phyloP scores from a whole-genome alignment of 2,113 vertebrate genomes.

The Apodemus sylvaticus region DNA sequence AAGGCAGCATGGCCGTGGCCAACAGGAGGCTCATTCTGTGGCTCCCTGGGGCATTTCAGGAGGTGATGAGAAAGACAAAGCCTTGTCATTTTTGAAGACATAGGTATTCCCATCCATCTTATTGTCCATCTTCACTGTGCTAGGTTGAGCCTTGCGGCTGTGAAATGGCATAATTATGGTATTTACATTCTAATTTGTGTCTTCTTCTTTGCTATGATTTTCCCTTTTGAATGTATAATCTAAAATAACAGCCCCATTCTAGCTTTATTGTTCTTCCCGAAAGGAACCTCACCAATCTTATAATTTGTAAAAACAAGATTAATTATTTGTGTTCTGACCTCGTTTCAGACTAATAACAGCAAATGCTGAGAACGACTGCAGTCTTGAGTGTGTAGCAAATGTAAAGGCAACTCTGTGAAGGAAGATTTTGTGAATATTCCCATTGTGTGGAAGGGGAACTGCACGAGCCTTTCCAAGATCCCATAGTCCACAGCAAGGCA shows the following conservation, averaged over 20 bases:
- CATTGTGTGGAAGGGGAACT: background rate
- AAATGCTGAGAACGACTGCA: background rate
- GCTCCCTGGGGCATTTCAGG: background rate
- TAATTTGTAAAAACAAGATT: constrained; percentile 34
- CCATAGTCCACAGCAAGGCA: background rate
- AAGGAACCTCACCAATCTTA: constrained; percentile 28
- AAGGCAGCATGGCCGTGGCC: background rate
- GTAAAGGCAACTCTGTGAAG: background rate
- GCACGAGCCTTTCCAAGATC: background rate
- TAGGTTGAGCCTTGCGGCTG: background rate
- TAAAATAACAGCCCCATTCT: constrained; percentile 10
- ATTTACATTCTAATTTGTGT: background rate
- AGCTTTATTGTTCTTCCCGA: constrained; percentile 37
- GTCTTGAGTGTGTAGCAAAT: background rate
- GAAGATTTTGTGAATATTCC: background rate
- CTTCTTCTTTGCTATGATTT: constrained; percentile 11
- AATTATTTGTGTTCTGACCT: constrained; percentile 7
- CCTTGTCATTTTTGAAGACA: background rate
- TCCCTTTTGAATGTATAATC: background rate
- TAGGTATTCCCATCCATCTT: background rate
- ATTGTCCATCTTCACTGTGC: background rate
- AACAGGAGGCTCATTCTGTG: background rate
- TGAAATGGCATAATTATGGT: background rate
- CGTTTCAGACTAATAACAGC: background rate
- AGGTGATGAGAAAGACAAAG: background rate